phyloP scores from a whole-genome alignment of 2,888 invertebrate genomes.

The Odontothrips loti region DNA sequence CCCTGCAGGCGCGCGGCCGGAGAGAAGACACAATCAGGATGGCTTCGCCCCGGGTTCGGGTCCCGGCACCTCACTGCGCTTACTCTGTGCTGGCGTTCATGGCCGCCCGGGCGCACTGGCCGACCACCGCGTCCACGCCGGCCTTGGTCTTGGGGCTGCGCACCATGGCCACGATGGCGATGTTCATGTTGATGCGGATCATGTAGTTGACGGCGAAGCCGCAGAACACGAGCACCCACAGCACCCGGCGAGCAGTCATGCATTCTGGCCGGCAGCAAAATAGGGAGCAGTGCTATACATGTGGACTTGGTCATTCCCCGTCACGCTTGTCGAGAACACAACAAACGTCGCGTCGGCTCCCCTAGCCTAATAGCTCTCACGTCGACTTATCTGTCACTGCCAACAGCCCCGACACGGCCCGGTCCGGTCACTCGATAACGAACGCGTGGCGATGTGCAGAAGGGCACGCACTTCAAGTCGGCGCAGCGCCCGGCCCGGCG shows the following conservation, averaged over 20 bases:
- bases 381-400: too few species aligned
- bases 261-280: neutral
- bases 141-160: slow-evolving; percentile 28
- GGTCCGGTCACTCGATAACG: too few species aligned
- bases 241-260: slow-evolving; percentile 47
- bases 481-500: too few species aligned
- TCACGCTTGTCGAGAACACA: too few species aligned
- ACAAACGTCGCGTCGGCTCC: too few species aligned
- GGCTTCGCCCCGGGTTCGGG: neutral
- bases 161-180: slow-evolving; percentile 65
- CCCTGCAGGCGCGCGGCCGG: neutral
- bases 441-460: too few species aligned
- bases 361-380: too few species aligned
- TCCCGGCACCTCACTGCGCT: neutral
- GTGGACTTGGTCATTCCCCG: too few species aligned
- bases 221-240: slow-evolving; percentile 61
- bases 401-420: too few species aligned
- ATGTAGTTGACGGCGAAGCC: slow-evolving; percentile 67
- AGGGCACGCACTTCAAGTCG: too few species aligned
- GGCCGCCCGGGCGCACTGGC: neutral
- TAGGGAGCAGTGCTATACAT: too few species aligned
- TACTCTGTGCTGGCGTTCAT: neutral
- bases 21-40: neutral
- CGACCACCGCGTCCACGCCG: slow-evolving; percentile 33
- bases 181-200: slow-evolving; percentile 62